Base-by-base conservation (phyloP, 2,797 vertebrate species). In the Arrhamphus sclerolepis region DNA sequence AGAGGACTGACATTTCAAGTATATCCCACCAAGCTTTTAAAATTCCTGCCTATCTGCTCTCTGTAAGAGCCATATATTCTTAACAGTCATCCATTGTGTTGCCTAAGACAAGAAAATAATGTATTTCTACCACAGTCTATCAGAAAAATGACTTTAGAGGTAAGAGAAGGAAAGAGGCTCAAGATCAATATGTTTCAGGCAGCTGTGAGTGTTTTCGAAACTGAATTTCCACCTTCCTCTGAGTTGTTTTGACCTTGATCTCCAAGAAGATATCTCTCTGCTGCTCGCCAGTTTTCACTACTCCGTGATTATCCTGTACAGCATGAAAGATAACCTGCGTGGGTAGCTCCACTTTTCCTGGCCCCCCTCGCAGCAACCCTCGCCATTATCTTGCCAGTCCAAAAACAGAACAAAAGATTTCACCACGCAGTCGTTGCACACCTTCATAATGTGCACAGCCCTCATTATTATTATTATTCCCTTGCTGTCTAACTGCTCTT, bases 241-340 rank as follows among this genome's bases (percentile, higher is more conserved):
- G 85, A 91, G 89, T 89, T 91, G 90, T 89, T 92, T 89, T 92
- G 91, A 92, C 89, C 90, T 91, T 92, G 89, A 92, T 91, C 88
- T 89, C 84, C 58, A 70, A 80, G 83, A 84, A 85, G 87, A 89
- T 90, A 87, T 61, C 87, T 84, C 82, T 85, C 53, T 60, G 78
- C 78, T 70, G 78, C 78, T 81, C 71, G 62, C 58, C 49, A 26
- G 78, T 81, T 83, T 80, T 86, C 81, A 81, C 71, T 75, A 80
- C 84, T 80, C 78, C 56, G 46, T 92, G 88, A 93, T 92, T 92
- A 90, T 91, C 87, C 88, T 67, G 84, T 88, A 89, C 82, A 77
- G 80, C 83, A 79, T 87, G 87, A 88, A 89, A 86, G 87, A 90
- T 91, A 90, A 89, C 88, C 87, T 79, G 81, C 56, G 56, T 68